These are phyloP conservation scores for Tarsius wallacei DNA, from an alignment of 2,797 vertebrate genomes.

Conservation along the genomic window DNA sequence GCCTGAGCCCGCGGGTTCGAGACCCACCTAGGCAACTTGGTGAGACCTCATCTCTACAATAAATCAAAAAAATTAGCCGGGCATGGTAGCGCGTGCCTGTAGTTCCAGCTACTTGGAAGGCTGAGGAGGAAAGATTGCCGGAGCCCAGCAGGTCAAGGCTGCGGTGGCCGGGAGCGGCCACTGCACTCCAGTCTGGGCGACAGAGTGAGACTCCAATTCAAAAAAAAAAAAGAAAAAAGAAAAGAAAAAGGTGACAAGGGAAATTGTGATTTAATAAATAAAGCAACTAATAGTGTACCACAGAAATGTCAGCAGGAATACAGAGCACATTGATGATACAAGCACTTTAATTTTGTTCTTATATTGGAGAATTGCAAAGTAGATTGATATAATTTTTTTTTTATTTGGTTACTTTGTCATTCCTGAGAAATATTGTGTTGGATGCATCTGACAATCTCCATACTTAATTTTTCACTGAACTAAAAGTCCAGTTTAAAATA, in stretches of 20 bases:
- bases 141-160: too few relatives aligned
- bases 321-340: background rate
- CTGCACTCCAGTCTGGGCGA: too few relatives aligned
- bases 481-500: background rate
- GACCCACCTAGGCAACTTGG: too few relatives aligned
- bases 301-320: conserved; percentile 2
- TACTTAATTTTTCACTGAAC: conserved; percentile 42
- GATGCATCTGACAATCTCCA: background rate
- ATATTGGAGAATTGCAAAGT: background rate
- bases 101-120: too few relatives aligned
- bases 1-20: too few relatives aligned
- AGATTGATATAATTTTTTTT: background rate
- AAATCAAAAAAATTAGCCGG: too few relatives aligned
- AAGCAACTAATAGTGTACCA: background rate
- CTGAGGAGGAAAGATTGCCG: too few relatives aligned
- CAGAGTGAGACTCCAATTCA: too few relatives aligned
- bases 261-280: background rate
- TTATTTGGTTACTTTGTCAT: conserved; percentile 3
- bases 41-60: too few relatives aligned
- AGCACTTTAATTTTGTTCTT: conserved; percentile 1
- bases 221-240: too few relatives aligned
- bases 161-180: too few relatives aligned
- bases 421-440: conserved; percentile 7
- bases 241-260: background rate
- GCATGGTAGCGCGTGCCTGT: too few relatives aligned